These are phyloP conservation scores for Drosophila sp. DNA, from an alignment of 1,140 invertebrate genomes.

Conservation along the genomic window DNA sequence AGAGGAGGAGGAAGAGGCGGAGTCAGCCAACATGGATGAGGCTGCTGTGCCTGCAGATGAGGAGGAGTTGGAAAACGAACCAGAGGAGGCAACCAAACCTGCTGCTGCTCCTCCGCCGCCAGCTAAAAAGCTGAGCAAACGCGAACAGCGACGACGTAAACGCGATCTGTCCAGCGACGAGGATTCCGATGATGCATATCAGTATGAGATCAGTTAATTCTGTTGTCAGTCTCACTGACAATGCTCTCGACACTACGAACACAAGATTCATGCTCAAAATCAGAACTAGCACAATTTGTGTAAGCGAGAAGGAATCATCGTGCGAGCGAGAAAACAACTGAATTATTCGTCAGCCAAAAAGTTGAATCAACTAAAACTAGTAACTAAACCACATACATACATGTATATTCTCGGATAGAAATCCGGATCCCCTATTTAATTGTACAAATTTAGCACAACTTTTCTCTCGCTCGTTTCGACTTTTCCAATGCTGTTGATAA, in stretches of 20 bases:
- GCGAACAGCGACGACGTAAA: constrained; percentile 74
- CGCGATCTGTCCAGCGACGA: constrained; percentile 78
- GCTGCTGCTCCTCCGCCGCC: constrained; percentile 1
- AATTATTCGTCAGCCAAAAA: too few species aligned
- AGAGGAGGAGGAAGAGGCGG: constrained; percentile 80
- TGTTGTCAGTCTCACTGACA: not conserved
- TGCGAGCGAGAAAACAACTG: constrained; percentile 5
- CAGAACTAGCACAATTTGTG: not conserved
- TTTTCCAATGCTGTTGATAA: not conserved
- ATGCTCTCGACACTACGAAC: constrained; percentile 3
- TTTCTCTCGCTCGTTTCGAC: not conserved
- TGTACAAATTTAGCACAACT: not conserved
- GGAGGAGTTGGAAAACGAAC: not conserved
- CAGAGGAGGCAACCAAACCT: constrained; percentile 5
- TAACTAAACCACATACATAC: too few species aligned
- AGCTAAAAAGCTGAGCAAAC: constrained; percentile 79
- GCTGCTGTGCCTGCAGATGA: constrained; percentile 4
- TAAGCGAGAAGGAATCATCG: not conserved
- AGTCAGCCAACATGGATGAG: too few species aligned
- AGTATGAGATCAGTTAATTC: constrained; percentile 74
- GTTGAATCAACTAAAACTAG: too few species aligned
- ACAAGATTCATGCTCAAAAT: constrained; percentile 6
- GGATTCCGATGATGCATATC: constrained; percentile 80
- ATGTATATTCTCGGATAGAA: too few species aligned
- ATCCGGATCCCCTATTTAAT: not conserved